Base-by-base conservation (phyloP, 1,140 invertebrate species). In the Campoletis sonorensis region DNA sequence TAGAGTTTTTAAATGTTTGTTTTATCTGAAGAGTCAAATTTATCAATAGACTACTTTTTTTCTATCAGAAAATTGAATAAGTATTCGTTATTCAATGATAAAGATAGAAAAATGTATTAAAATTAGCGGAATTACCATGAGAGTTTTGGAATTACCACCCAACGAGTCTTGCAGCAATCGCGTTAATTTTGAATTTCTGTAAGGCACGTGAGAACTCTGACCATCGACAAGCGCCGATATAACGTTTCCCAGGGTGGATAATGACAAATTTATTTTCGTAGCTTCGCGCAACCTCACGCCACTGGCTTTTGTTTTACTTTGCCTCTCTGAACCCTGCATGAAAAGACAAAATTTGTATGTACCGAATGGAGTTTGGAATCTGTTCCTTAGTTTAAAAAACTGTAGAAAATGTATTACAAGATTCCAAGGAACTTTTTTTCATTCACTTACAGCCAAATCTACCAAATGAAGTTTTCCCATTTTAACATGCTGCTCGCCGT, bases 111-210 rank as follows among this genome's bases (percentile, higher is more conserved):
- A 33, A 33, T 33, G 7, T 33, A 2, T 33, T 33, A 33, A 7
- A 2, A 33, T 4, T 4, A 33, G 30, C 30, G 30, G 3, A 51
- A 77, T 80, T 87, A 97, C 96, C 97, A 99, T 99, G 30, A 99
- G 95, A 61, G 98, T 99, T 93, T 99, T 99, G 2, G 98, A 98
- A 92, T 99, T 99, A 18, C 98, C 98, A 16, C 98, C 98, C 15
- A 99, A 92, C 0, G 98, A 99, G 89, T 99, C 98, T 93, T 99
- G 98, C 40, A 99, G 92, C 18, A 99, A 92, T 37, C 98, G 92
- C 0, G 98, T 99, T 11, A 99, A 91, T 92, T 99, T 99, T 0
- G 97, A 98, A 92, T 99, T 98, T 85, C 97, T 94, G 89, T 99
- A 99, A 1, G 98, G 98, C 85, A 99, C 96, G 89, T 99, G 98